These are phyloP conservation scores for Myioborus miniatus DNA, from an alignment of 2,797 vertebrate species.

Conservation along the genomic window DNA sequence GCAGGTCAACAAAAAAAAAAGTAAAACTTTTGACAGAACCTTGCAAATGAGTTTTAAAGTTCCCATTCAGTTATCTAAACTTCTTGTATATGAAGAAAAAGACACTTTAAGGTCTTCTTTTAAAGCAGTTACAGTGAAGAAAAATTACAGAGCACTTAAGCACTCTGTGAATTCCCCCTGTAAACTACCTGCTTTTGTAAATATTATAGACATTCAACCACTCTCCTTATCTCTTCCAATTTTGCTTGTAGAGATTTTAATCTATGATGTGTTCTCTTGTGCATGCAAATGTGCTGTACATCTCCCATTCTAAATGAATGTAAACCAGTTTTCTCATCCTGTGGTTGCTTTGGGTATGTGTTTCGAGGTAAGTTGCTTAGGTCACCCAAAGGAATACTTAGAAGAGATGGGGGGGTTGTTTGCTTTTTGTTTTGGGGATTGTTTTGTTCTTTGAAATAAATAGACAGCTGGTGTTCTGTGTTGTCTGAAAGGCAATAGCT, in stretches of 20 bases:
- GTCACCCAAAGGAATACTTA: background rate
- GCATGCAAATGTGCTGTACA: background rate
- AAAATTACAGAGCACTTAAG: background rate
- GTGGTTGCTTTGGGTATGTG: background rate
- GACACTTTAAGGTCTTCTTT: background rate
- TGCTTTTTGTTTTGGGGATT: background rate
- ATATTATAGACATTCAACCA: conserved; percentile 1
- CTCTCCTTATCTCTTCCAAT: conserved; percentile 18
- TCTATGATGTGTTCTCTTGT: background rate
- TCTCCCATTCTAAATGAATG: background rate
- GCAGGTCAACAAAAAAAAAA: background rate
- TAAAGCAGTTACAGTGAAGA: background rate
- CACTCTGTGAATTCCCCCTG: background rate
- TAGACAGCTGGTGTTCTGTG: background rate
- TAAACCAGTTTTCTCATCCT: background rate
- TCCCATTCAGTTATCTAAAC: background rate
- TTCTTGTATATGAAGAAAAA: background rate
- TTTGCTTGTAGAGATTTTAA: conserved; percentile 45
- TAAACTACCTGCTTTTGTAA: conserved; percentile 26
- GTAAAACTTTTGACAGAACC: background rate
- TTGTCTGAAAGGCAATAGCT: background rate
- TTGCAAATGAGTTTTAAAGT: background rate
- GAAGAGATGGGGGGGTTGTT: background rate
- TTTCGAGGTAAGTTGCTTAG: background rate
- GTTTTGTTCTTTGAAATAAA: background rate